These are phyloP conservation scores for Hyposoter didymator DNA, from an alignment of 2,888 invertebrate genomes.

Conservation along the genomic window DNA sequence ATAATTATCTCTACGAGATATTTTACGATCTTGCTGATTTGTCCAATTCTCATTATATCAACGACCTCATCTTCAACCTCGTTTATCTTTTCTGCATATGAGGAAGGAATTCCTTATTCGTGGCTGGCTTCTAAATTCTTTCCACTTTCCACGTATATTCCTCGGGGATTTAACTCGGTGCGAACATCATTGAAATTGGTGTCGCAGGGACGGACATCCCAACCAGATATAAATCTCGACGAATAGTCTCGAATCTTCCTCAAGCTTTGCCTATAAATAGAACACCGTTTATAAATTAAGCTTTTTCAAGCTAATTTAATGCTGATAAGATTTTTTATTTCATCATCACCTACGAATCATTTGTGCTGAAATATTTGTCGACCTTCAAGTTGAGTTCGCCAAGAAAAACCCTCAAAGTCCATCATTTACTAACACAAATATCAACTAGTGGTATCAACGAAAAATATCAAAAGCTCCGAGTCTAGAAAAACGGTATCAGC, in stretches of 20 bases:
- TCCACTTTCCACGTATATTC: neutral
- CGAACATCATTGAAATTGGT: constrained; percentile 44
- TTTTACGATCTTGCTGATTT: constrained; percentile 59
- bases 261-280: constrained; percentile 39
- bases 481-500: neutral
- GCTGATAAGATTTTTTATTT: neutral
- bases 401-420: neutral
- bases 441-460: neutral
- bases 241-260: constrained; percentile 8
- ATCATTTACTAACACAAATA: neutral
- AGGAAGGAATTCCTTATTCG: constrained; percentile 15
- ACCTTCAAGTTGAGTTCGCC: neutral
- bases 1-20: constrained; percentile 45
- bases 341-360: neutral
- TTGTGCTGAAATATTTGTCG: neutral
- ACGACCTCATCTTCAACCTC: constrained; percentile 52
- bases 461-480: neutral
- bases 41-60: constrained; percentile 60
- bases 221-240: constrained; percentile 16
- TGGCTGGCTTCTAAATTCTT: neutral
- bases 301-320: neutral
- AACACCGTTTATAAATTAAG: neutral
- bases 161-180: neutral
- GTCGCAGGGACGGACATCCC: constrained; percentile 11
- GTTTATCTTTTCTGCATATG: constrained; percentile 24